Evolutionary conservation across 2,888 invertebrate genomes (phyloP).

Genomic region (Hydraecia micacea): DNA sequence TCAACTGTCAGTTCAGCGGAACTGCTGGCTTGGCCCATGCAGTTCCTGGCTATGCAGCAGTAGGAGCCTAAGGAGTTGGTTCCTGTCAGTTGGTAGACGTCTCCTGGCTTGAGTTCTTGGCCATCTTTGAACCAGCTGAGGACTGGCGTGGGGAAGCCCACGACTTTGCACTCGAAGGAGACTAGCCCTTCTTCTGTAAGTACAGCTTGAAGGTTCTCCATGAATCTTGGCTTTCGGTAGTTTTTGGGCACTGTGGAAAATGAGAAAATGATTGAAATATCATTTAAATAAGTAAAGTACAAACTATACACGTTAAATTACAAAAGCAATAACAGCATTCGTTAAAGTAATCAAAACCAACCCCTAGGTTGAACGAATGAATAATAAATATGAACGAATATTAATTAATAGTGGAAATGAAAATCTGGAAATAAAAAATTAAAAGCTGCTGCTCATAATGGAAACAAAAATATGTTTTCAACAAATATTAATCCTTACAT

Average conservation of each 20-base stretch:
- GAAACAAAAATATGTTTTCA: not conserved
- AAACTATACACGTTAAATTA: not conserved
- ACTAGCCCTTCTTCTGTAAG: slow-evolving; percentile 97
- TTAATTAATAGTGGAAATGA: not conserved
- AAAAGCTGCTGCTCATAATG: too few species aligned
- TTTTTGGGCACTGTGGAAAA: slow-evolving; percentile 94
- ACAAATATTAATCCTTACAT: too few species aligned
- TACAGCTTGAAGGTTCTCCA: slow-evolving; percentile 97
- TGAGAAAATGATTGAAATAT: not conserved
- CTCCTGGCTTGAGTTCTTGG: slow-evolving; percentile 97
- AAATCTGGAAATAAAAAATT: too few species aligned
- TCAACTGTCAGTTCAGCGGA: slow-evolving; percentile 96
- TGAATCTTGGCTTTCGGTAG: slow-evolving; percentile 96
- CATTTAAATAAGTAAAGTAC: not conserved
- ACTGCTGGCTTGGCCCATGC: slow-evolving; percentile 97
- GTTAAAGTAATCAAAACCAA: not conserved
- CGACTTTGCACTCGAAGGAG: slow-evolving; percentile 98
- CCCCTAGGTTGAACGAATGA: too few species aligned
- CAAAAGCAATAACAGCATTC: not conserved
- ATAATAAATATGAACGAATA: not conserved
- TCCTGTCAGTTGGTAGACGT: slow-evolving; percentile 97
- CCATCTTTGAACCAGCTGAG: slow-evolving; percentile 98
- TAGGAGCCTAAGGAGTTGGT: slow-evolving; percentile 96
- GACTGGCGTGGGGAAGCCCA: slow-evolving; percentile 96
- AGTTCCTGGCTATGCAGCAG: slow-evolving; percentile 96